A percentile compares a stretch with the other conserved stretches of the same genome.
Evolutionary conservation across 2,113 vertebrate species (phyloP).

Genomic region (Abramis brama): DNA sequence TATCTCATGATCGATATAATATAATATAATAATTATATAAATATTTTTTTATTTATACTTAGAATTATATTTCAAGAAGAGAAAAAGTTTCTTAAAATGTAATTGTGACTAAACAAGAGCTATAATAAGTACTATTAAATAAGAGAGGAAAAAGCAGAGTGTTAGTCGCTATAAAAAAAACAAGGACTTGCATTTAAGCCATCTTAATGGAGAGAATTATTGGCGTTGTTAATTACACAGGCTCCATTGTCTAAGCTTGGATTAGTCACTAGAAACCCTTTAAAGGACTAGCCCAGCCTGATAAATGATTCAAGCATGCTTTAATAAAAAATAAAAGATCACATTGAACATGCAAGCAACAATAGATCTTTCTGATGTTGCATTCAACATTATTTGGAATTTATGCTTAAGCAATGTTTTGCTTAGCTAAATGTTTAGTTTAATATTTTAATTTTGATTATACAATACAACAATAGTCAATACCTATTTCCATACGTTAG

Average conservation of each 20-base stretch:
- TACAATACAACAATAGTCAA: background rate
- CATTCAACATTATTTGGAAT: background rate
- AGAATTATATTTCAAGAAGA: background rate
- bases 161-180: conserved; percentile 48
- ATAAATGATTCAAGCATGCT: conserved; percentile 30
- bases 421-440: background rate
- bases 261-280: conserved; percentile 66
- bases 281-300: conserved; percentile 37
- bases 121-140: background rate
- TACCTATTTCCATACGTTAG: background rate
- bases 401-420: background rate
- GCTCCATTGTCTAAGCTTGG: conserved; percentile 56
- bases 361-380: background rate
- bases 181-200: conserved; percentile 48
- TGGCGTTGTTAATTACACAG: conserved; percentile 56
- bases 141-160: background rate
- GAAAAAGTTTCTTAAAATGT: conserved; percentile 12
- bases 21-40: background rate
- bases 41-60: too few relatives aligned
- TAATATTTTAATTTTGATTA: background rate
- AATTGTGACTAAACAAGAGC: background rate
- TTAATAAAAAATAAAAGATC: conserved; percentile 58
- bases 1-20: background rate
- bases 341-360: conserved; percentile 11
- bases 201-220: conserved; percentile 53